Conservation (phyloP, 2,888 invertebrate species). For the Harpalus rufipes region DNA sequence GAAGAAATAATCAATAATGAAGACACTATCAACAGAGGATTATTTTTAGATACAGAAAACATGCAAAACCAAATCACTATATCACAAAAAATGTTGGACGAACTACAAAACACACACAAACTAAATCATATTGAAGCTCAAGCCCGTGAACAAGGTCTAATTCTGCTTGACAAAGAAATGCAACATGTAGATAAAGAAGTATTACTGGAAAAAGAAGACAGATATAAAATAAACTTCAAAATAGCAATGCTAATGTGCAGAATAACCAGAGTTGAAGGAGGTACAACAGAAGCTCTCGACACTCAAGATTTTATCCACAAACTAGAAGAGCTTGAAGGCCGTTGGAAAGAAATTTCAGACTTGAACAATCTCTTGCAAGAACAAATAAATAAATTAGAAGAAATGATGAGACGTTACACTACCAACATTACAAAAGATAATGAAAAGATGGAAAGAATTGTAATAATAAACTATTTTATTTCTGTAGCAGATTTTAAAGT, state of each 20-base stretch:
- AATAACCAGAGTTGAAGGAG: slow-evolving; percentile 69
- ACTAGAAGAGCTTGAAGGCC: slow-evolving; percentile 77
- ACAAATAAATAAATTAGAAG: slow-evolving; percentile 80
- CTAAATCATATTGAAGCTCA: slow-evolving; percentile 77
- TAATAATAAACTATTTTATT: slow-evolving; percentile 66
- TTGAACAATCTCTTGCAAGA: slow-evolving; percentile 76
- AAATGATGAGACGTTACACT: slow-evolving; percentile 80
- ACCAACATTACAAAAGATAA: slow-evolving; percentile 77
- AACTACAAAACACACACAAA: slow-evolving; percentile 78
- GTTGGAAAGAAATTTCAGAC: slow-evolving; percentile 76
- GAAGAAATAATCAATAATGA: slow-evolving; percentile 82
- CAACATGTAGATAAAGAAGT: slow-evolving; percentile 72
- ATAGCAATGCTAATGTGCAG: slow-evolving; percentile 73
- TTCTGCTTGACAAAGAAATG: slow-evolving; percentile 72
- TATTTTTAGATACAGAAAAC: slow-evolving; percentile 78
- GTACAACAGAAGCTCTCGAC: not conserved
- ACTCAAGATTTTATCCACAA: slow-evolving; percentile 73
- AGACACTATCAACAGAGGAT: slow-evolving; percentile 78
- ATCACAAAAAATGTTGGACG: slow-evolving; percentile 77
- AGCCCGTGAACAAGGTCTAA: slow-evolving; percentile 77
- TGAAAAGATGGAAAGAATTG: slow-evolving; percentile 75
- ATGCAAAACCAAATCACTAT: slow-evolving; percentile 79
- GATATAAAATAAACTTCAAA: slow-evolving; percentile 72
- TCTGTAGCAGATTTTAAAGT: not conserved
- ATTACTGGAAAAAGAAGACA: slow-evolving; percentile 71